Evolutionary conservation across 2,888 invertebrate species (phyloP), one percentile per base, ranked within the genome.

Genomic region (Scelioninae gen. 1): DNA sequence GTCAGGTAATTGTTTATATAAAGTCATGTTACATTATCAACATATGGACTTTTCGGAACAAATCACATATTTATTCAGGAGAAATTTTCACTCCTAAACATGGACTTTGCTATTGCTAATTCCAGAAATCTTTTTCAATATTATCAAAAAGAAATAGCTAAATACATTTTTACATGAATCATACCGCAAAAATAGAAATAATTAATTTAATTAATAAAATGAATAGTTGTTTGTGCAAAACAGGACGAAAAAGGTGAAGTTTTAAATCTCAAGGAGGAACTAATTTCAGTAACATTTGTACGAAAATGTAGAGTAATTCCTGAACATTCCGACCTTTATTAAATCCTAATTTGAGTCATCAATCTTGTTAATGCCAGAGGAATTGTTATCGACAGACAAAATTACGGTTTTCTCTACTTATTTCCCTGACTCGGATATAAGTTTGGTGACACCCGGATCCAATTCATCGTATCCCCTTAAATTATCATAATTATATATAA

Each of bases 401-500:
- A 77, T 77, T 77, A 63, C 69, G 63, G 8, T n/a, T 45, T 23
- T 38, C 15, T 23, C 40, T 47, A 51, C 47, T 76, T 60, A 66
- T 16, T 38, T 53, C 31, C 1, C n/a, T n/a, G 23, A 0, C 3
- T 31, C 5, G 32, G 11, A 23, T 53, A 51, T 75, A 38, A 34
- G 60, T 23, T 10, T 23, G 49, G 43, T 47, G 77, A 34, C 68
- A 69, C 45, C 29, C 8, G 56, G 40, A 8, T 29, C 43, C 56
- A 63, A 55, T 79, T 68, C 66, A 16, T 63, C 68, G 75, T 60
- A 53, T 58, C 60, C 63, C 45, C 23, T 58, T 49, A 45, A 81
- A 81, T 81, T 75, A 81, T 75, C 69, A 75, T 75, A 75, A 75
- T 75, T 81, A 71, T 66, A 65, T 82, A 77, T 82, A 78, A 82